These are phyloP conservation scores for Acanthisitta chloris DNA, from an alignment of 2,113 vertebrate genomes.

Conservation along the genomic window DNA sequence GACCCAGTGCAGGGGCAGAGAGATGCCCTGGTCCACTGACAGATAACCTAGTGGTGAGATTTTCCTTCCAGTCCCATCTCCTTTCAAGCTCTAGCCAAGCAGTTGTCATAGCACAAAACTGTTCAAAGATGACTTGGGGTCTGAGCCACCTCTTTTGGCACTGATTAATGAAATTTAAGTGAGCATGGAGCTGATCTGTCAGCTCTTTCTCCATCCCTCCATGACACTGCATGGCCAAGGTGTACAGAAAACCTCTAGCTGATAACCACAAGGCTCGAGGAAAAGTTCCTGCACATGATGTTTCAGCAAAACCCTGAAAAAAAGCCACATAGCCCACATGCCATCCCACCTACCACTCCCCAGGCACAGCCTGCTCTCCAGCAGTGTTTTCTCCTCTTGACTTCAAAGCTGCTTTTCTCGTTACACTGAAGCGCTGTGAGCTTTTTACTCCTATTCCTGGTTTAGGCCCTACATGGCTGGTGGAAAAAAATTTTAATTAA, in stretches of 20 bases:
- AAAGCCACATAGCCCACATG: neutral
- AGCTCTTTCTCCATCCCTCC: neutral
- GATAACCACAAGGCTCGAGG: neutral
- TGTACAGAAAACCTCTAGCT: neutral
- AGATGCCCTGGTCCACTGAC: neutral
- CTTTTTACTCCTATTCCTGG: neutral
- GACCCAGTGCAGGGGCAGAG: neutral
- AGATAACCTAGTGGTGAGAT: rapidly evolving
- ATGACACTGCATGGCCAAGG: neutral
- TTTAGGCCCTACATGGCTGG: neutral
- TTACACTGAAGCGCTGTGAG: neutral
- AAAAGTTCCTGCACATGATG: neutral
- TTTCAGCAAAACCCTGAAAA: neutral
- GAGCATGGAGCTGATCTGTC: slow-evolving; percentile 11
- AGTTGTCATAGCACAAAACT: neutral
- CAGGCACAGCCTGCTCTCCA: neutral
- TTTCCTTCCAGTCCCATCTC: neutral
- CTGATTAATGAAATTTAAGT: slow-evolving; percentile 18
- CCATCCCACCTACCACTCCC: neutral
- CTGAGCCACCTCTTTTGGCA: slow-evolving; percentile 11
- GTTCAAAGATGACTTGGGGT: rapidly evolving
- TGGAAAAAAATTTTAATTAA: slow-evolving; percentile 25
- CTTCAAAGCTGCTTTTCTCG: neutral
- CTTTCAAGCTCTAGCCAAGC: neutral
- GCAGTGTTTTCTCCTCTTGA: neutral